Evolutionary conservation across 2,797 vertebrate species (phyloP).

Genomic region (Xenops minutus): DNA sequence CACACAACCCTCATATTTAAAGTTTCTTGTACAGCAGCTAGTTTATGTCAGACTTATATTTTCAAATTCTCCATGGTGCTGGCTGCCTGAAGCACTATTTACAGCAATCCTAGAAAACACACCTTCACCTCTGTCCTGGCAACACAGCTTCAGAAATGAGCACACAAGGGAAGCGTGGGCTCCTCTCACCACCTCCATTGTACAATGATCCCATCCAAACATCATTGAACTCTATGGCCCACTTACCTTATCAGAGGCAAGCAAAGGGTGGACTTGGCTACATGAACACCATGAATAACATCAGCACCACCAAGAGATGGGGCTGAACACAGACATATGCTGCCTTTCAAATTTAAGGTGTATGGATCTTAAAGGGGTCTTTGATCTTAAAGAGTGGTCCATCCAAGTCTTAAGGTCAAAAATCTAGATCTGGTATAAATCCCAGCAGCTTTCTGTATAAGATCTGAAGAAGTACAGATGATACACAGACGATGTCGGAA

Average conservation of each 20-base stretch:
- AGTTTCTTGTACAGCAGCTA: not conserved
- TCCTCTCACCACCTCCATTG: not conserved
- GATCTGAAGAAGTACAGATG: not conserved
- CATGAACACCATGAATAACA: rapidly evolving
- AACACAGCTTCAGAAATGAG: not conserved
- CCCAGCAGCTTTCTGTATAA: not conserved
- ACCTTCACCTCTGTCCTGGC: not conserved
- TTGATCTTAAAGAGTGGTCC: not conserved
- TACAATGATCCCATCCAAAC: not conserved
- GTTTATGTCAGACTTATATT: not conserved
- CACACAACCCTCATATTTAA: rapidly evolving
- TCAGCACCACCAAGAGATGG: not conserved
- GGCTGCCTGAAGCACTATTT: not conserved
- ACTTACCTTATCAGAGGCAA: not conserved
- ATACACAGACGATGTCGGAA: not conserved
- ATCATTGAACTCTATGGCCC: rapidly evolving
- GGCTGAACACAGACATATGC: not conserved
- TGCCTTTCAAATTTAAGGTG: not conserved
- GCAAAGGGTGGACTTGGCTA: not conserved
- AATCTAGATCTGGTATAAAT: not conserved
- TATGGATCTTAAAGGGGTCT: not conserved
- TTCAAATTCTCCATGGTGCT: not conserved
- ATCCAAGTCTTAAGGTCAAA: not conserved
- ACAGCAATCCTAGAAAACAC: not conserved
- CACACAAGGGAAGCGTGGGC: rapidly evolving